Conservation (phyloP, 1,140 invertebrate genomes). For the Penaeus indicus region DNA sequence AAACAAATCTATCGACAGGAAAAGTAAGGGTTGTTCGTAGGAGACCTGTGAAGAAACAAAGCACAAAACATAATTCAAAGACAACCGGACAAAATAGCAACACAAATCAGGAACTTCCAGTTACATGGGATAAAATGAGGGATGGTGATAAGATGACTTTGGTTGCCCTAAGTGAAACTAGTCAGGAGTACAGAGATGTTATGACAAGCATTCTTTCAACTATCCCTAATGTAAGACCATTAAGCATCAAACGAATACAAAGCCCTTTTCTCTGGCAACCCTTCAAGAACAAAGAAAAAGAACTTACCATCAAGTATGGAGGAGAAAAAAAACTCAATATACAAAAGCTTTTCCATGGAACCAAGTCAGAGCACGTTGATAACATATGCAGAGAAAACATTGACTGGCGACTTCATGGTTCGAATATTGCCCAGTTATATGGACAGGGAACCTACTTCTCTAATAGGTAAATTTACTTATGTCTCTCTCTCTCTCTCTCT, state of each 20-base stretch:
- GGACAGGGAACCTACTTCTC: slow-evolving; percentile 4
- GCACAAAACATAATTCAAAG: neutral
- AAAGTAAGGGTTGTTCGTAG: neutral
- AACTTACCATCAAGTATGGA: neutral
- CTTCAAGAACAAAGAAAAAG: neutral
- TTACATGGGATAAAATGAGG: neutral
- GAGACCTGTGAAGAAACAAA: neutral
- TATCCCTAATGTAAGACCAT: neutral
- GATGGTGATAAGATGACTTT: neutral
- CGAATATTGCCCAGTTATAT: neutral
- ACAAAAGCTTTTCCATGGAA: slow-evolving; percentile 14
- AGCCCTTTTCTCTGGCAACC: neutral
- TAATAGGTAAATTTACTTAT: neutral
- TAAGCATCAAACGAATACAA: neutral
- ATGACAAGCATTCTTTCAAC: neutral
- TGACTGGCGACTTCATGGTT: slow-evolving; percentile 12
- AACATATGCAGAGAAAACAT: slow-evolving; percentile 6
- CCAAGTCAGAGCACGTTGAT: neutral
- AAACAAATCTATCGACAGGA: neutral
- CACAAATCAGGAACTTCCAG: neutral
- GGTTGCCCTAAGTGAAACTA: neutral
- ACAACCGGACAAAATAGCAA: neutral
- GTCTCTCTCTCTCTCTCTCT: too few relatives aligned
- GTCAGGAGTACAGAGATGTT: slow-evolving; percentile 3
- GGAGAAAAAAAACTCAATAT: neutral